A percentile compares a stretch with the other conserved stretches of the same genome.
phyloP scores from a whole-genome alignment of 37 sponge, comb jelly and placozoan genomes.

The Ephydatia muelleri region DNA sequence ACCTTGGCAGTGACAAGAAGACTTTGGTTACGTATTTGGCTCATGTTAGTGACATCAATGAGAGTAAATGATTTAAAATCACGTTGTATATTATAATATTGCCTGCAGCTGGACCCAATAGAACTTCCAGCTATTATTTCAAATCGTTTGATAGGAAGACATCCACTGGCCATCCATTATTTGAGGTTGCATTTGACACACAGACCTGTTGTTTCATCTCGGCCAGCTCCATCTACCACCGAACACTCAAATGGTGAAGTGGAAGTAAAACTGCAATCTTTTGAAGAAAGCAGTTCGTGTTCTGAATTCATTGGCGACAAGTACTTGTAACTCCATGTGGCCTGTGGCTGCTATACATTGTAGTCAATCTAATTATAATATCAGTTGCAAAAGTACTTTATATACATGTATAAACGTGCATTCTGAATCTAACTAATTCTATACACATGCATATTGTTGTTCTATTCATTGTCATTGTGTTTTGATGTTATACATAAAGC shows the following conservation, averaged over 20 bases:
- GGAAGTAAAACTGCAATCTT: not conserved
- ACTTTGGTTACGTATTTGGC: constrained; percentile 55
- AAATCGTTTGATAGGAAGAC: not conserved
- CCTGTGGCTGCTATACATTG: too few species aligned
- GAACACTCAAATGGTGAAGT: not conserved
- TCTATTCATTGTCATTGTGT: too few species aligned
- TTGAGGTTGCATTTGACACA: not conserved
- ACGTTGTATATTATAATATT: not conserved
- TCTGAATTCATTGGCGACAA: not conserved
- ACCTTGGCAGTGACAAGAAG: constrained; percentile 15
- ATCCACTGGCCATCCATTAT: not conserved
- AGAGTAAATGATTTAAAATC: not conserved
- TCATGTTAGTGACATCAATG: constrained; percentile 39
- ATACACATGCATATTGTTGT: too few species aligned
- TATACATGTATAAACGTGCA: too few species aligned
- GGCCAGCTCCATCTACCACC: not conserved
- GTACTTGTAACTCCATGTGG: too few species aligned
- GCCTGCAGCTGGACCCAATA: not conserved
- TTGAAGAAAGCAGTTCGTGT: not conserved
- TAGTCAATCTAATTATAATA: too few species aligned
- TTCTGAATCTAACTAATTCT: too few species aligned
- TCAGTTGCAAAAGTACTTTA: too few species aligned
- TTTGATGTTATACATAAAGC: too few species aligned
- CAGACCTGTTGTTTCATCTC: not conserved
- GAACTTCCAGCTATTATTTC: not conserved